Evolutionary conservation across 1,140 invertebrate genomes (phyloP), one percentile per base, ranked within the genome.

Genomic region (Papilio dardanus): DNA sequence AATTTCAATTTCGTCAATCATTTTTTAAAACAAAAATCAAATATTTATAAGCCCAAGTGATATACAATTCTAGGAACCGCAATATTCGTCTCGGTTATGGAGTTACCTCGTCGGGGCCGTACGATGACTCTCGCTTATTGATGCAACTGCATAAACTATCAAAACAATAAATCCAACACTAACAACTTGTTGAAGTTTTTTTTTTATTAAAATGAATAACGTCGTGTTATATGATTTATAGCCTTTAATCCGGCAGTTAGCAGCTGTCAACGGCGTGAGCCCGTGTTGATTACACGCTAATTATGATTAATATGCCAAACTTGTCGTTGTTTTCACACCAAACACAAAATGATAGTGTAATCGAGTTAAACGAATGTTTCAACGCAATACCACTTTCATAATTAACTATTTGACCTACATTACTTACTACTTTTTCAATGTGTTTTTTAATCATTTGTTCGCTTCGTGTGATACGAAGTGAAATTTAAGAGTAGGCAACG

Each of bases 251-350:
- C 67, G 35, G 21, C 33, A 69, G 33, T 40, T 40, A 69, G 10
- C 33, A 69, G 67, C 67, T 40, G 33, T 40, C 31, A 69, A 35
- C 31, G n/a, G 67, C 33, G 24, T 40, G 67, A 69, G 67, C 67
- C 67, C n/a, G 31, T 69, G 67, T 69, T 69, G 67, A 69, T 69
- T 69, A 69, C 67, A 21, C 21, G 67, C n/a, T 40, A 69, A 69
- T 69, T 69, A 69, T 69, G 67, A 69, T 69, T 69, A 69, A 69
- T 69, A 40, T 69, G 31, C 35, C 19, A 37, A 69, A 69, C 67
- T 69, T 69, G 67, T 69, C 67, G 67, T 40, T 37, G 21, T 37
- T 69, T 69, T 69, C 67, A 40, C 35, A 19, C 67, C 31, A 69
- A 69, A 69, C 33, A 69, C 67, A 12, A 69, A 69, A 40, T 69